These are phyloP conservation scores for Aleiodes alternator DNA, from an alignment of 2,888 invertebrate genomes.

Conservation along the genomic window DNA sequence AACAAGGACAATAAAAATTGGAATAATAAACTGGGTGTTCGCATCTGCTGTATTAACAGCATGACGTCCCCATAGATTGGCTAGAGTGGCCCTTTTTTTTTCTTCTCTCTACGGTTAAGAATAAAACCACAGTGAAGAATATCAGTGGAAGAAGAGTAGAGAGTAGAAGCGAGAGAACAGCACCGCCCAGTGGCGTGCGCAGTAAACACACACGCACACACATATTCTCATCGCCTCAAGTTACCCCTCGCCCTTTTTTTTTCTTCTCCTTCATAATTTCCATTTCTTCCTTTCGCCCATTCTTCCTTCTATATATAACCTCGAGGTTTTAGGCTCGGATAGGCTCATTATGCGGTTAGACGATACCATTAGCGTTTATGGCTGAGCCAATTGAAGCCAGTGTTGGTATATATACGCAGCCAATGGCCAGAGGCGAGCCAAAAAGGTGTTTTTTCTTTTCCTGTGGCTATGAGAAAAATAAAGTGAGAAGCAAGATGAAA, in stretches of 20 bases:
- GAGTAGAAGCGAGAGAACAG: conserved; percentile 28
- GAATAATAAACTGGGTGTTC: conserved; percentile 66
- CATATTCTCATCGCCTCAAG: conserved; percentile 33
- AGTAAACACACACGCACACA: conserved; percentile 24
- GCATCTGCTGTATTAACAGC: conserved; percentile 67
- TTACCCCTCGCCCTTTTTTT: background rate
- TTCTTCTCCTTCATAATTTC: too few species aligned
- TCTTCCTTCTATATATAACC: conserved; percentile 10
- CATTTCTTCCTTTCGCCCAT: background rate
- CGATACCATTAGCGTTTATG: conserved; percentile 46
- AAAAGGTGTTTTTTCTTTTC: too few species aligned
- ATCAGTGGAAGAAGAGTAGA: conserved; percentile 15
- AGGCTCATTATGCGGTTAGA: conserved; percentile 62
- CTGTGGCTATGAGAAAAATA: conserved; percentile 27
- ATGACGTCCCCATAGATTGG: conserved; percentile 56
- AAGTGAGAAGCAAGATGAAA: conserved; percentile 24
- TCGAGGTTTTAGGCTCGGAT: conserved; percentile 49
- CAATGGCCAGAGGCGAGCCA: conserved; percentile 6
- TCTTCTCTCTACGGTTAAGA: too few species aligned
- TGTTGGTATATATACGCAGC: background rate
- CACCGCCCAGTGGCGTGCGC: conserved; percentile 44
- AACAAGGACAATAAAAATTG: conserved; percentile 60
- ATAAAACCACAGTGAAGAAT: conserved; percentile 20
- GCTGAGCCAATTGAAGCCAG: conserved; percentile 45
- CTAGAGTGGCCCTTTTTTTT: conserved; percentile 55